Conservation (phyloP, 2,888 invertebrate genomes). For the Synanthedon andrenaeformis region DNA sequence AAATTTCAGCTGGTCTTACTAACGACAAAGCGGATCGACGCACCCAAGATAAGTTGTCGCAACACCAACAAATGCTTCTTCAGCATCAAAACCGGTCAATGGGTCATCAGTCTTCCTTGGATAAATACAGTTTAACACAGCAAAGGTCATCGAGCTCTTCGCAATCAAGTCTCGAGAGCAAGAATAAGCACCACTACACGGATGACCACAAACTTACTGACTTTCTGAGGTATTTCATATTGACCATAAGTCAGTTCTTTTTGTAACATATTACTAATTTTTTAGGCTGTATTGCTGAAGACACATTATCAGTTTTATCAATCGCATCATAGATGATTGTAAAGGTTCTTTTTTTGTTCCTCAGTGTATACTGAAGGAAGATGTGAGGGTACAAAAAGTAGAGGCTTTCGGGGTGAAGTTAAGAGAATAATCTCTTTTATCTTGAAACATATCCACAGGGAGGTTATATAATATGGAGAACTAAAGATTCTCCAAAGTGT, state of each 20-base stretch:
- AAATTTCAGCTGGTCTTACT: conserved; percentile 44
- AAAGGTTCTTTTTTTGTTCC: too few relatives aligned
- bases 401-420: too few relatives aligned
- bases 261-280: too few relatives aligned
- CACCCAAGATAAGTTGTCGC: conserved; percentile 60
- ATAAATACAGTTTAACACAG: conserved; percentile 69
- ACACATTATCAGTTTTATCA: background rate
- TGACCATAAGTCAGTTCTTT: too few relatives aligned
- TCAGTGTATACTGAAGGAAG: too few relatives aligned
- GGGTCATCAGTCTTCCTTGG: conserved; percentile 70
- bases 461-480: too few relatives aligned
- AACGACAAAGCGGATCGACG: conserved; percentile 54
- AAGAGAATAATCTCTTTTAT: too few relatives aligned
- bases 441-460: too few relatives aligned
- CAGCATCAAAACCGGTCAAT: conserved; percentile 75
- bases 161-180: conserved; percentile 39
- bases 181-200: conserved; percentile 57
- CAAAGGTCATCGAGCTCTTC: conserved; percentile 60
- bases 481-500: too few relatives aligned
- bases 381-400: too few relatives aligned
- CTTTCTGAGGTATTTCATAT: conserved; percentile 62
- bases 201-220: conserved; percentile 79
- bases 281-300: background rate
- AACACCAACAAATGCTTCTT: conserved; percentile 75
- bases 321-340: too few relatives aligned